phyloP scores from a whole-genome alignment of 2,797 vertebrate genomes.

The Oceanodroma leucorhoa region DNA sequence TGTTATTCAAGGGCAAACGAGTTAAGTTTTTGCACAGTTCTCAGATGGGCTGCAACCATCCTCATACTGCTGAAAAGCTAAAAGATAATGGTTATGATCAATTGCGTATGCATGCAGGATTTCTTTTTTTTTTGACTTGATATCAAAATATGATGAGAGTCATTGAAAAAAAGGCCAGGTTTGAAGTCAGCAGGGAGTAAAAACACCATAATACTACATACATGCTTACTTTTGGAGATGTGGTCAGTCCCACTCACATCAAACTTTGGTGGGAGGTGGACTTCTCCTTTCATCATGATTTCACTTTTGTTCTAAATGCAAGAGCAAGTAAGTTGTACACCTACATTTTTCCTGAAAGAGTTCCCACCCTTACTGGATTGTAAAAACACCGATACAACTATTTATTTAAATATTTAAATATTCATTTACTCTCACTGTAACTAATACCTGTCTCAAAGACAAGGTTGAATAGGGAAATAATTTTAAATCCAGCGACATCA shows the following conservation, averaged over 20 bases:
- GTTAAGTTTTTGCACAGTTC: background rate
- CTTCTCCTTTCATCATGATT: background rate
- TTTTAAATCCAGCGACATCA: background rate
- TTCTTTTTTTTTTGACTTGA: background rate
- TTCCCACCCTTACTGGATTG: background rate
- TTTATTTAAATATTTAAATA: background rate
- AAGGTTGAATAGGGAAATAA: background rate
- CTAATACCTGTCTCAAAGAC: background rate
- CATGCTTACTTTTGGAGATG: background rate
- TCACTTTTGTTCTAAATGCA: background rate
- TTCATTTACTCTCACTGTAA: background rate
- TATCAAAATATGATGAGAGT: background rate
- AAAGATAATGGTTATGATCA: background rate
- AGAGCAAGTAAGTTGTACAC: background rate
- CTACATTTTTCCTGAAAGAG: background rate
- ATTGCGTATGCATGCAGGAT: too few species aligned
- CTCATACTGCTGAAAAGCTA: background rate
- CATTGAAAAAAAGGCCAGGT: fast-evolving
- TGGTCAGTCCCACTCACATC: background rate
- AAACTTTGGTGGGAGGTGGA: background rate
- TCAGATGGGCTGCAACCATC: background rate
- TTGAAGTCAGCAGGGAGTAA: background rate
- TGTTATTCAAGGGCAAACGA: background rate
- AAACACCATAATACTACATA: background rate
- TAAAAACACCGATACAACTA: fast-evolving